Evolutionary conservation across 2,113 vertebrate genomes (phyloP).

Genomic region (Empidonax traillii): DNA sequence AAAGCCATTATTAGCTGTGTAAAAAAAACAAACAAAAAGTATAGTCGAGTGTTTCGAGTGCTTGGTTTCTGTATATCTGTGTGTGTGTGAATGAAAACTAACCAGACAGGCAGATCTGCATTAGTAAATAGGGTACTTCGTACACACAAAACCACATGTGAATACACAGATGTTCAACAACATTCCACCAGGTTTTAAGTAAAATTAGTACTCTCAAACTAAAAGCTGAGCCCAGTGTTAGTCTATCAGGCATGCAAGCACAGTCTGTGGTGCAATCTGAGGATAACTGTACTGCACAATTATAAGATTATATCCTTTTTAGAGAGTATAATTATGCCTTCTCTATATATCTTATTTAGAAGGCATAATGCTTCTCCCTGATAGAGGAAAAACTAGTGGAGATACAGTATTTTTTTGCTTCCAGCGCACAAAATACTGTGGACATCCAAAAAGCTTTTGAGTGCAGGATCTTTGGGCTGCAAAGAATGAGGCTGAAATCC

Average conservation of each 20-base stretch:
- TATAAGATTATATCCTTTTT: constrained; percentile 42
- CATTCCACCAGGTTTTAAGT: constrained; percentile 58
- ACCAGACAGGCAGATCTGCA: constrained; percentile 6
- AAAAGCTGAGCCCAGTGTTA: constrained; percentile 14
- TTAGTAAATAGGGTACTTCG: constrained; percentile 45
- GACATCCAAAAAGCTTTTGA: neutral
- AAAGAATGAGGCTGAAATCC: constrained; percentile 4
- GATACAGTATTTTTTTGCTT: neutral
- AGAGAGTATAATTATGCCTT: constrained; percentile 54
- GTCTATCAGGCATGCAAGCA: constrained; percentile 52
- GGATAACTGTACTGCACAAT: constrained; percentile 59
- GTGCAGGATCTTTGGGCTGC: neutral
- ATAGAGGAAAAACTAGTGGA: neutral
- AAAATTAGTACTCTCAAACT: constrained; percentile 44
- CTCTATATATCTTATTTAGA: constrained; percentile 48
- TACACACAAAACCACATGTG: neutral
- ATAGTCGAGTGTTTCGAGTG: constrained; percentile 54
- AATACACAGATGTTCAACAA: neutral
- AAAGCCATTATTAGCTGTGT: constrained; percentile 39
- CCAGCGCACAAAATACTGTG: neutral
- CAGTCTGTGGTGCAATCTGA: constrained; percentile 44
- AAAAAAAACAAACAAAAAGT: neutral
- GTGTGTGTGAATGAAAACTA: constrained; percentile 32
- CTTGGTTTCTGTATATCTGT: constrained; percentile 14
- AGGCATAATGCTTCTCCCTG: neutral